Base-by-base conservation (phyloP, 2,113 vertebrate genomes). In the Polypterus bichir region DNA sequence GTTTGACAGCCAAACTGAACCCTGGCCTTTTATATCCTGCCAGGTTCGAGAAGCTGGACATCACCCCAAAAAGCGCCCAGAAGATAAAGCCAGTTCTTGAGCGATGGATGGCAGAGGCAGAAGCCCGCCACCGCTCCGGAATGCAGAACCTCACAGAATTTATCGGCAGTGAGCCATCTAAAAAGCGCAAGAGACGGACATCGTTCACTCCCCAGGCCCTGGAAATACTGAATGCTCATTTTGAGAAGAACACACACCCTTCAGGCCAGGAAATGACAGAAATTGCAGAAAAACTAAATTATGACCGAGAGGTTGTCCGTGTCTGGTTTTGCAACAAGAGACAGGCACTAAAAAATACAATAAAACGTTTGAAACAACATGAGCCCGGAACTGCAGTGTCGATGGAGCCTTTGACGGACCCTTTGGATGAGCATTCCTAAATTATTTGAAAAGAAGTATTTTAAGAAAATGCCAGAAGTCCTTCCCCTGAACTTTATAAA, bases 1-100 rank as follows among this genome's bases (percentile, higher is more conserved):
- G 93, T 98, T 91, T 99, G 92, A 98, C 94, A 95, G 96, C 92
- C 90, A 98, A 98, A 98, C 96, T 98, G 96, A 99, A 99, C 89
- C 96, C 96, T 98, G 96, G 96, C 94, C 96, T 99, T 99, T 99
- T 99, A 94, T 99, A 98, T 97, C 96, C 96, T 99, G 96, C 95
- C 96, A 99, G 96, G 96, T 99, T 99, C 93, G 96, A 99, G 95
- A 99, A 99, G 96, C 94, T 99, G 95, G 95, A 98, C 93, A 99
- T 98, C 95, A 99, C 96, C 80, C 95, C 96, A 92, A 98, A 99
- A 97, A 99, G 96, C 88, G 96, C 96, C 89, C 95, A 99, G 95
- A 99, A 99, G 96, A 98, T 99, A 84, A 99, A 99, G 90, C 96
- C 96, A 70, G 96, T 99, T 91, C 94, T 99, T 93, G 96, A 99